Evolutionary conservation across 2,888 invertebrate genomes (phyloP).

Genomic region (Sympetrum striolatum): DNA sequence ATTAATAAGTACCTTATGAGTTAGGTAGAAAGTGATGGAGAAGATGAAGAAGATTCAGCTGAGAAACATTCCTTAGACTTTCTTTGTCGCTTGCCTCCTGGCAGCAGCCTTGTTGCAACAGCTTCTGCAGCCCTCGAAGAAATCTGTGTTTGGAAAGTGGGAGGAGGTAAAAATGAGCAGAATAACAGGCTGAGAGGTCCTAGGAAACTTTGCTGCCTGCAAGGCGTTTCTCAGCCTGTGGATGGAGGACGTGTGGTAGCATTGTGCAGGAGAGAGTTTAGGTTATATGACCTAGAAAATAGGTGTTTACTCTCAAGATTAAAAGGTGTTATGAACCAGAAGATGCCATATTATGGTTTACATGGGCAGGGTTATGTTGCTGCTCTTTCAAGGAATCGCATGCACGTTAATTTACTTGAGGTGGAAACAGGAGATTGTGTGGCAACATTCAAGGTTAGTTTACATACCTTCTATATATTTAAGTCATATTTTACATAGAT

Average conservation of each 20-base stretch:
- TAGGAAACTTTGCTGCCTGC: constrained; percentile 64
- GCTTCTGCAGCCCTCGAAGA: constrained; percentile 63
- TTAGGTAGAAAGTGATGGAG: neutral
- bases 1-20: constrained; percentile 38
- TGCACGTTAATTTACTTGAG: constrained; percentile 90
- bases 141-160: constrained; percentile 82
- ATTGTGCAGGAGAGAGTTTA: constrained; percentile 80
- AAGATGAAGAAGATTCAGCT: neutral
- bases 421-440: constrained; percentile 81
- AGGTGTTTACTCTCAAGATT: constrained; percentile 66
- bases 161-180: constrained; percentile 58
- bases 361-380: constrained; percentile 82
- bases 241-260: constrained; percentile 77
- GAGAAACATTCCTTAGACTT: constrained; percentile 37
- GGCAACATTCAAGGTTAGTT: constrained; percentile 75
- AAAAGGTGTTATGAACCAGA: constrained; percentile 90
- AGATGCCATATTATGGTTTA: constrained; percentile 88
- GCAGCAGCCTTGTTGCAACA: constrained; percentile 56
- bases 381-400: constrained; percentile 82
- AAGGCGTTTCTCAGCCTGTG: constrained; percentile 78
- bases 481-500: too few relatives aligned
- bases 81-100: constrained; percentile 9
- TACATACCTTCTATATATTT: neutral
- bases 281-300: constrained; percentile 79
- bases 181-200: constrained; percentile 25